phyloP scores from a whole-genome alignment of 37 sponge, comb jelly and placozoan species.

The Cladorhizidae sp. region DNA sequence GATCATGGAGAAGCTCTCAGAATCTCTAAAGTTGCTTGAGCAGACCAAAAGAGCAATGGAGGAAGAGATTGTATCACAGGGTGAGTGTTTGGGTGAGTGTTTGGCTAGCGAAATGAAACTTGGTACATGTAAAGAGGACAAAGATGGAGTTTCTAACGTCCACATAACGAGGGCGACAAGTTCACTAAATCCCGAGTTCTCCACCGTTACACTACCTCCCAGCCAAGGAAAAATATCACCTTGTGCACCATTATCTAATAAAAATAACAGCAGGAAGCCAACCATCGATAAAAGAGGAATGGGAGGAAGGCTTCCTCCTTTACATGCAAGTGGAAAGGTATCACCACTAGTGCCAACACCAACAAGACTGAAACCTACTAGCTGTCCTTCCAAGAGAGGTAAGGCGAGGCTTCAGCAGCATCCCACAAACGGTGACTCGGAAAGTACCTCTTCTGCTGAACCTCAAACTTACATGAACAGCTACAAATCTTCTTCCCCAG shows the following conservation, averaged over 20 bases:
- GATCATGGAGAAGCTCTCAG: constrained; percentile 79
- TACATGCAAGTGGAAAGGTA: background rate
- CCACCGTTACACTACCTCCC: too few species aligned
- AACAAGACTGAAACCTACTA: background rate
- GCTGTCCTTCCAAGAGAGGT: background rate
- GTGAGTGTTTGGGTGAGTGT: too few species aligned
- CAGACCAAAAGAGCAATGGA: background rate
- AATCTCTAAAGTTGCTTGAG: constrained; percentile 56
- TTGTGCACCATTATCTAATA: too few species aligned
- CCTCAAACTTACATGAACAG: constrained; percentile 10
- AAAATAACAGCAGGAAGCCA: background rate
- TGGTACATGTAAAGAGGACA: too few species aligned
- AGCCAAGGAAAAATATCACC: too few species aligned
- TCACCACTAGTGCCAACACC: background rate
- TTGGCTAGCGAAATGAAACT: too few species aligned
- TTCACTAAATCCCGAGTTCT: background rate
- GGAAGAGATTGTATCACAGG: too few species aligned
- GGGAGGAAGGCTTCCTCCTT: background rate
- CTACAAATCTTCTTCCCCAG: background rate
- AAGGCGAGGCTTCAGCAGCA: background rate
- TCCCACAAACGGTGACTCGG: background rate
- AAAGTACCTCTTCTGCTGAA: background rate
- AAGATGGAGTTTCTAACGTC: too few species aligned
- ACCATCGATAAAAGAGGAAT: background rate
- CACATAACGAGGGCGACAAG: background rate